These are phyloP conservation scores for Melierax canorus DNA, from an alignment of 2,113 vertebrate genomes.

Conservation along the genomic window DNA sequence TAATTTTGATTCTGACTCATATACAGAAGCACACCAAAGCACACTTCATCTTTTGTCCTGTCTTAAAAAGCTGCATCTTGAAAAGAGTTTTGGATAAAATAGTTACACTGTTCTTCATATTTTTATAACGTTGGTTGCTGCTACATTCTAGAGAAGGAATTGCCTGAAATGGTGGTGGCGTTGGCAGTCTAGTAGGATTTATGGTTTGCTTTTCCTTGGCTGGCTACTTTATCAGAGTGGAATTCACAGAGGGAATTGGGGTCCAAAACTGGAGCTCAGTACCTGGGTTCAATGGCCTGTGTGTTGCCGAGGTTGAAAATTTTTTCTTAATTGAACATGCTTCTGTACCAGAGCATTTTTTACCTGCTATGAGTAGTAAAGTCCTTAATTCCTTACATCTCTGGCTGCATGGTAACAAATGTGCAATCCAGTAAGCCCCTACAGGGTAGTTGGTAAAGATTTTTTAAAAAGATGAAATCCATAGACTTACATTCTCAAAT, in stretches of 20 bases:
- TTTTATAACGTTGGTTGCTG: not conserved
- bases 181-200: not conserved
- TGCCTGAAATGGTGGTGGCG: no score
- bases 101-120: fast-evolving
- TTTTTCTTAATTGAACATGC: not conserved
- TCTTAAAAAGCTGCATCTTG: not conserved
- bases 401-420: not conserved
- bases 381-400: not conserved
- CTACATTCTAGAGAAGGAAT: not conserved
- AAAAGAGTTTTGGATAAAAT: not conserved
- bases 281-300: not conserved
- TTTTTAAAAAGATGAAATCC: not conserved
- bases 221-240: not conserved
- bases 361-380: not conserved
- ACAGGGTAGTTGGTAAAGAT: not conserved
- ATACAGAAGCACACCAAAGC: not conserved
- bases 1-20: not conserved
- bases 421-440: fast-evolving
- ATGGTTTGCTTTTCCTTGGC: not conserved
- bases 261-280: not conserved
- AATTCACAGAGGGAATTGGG: not conserved
- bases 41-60: not conserved
- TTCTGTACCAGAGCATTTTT: not conserved
- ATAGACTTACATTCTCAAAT: not conserved
- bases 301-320: not conserved